Evolutionary conservation across 1,140 invertebrate species (phyloP).

Genomic region (Ditylenchus dipsaci): DNA sequence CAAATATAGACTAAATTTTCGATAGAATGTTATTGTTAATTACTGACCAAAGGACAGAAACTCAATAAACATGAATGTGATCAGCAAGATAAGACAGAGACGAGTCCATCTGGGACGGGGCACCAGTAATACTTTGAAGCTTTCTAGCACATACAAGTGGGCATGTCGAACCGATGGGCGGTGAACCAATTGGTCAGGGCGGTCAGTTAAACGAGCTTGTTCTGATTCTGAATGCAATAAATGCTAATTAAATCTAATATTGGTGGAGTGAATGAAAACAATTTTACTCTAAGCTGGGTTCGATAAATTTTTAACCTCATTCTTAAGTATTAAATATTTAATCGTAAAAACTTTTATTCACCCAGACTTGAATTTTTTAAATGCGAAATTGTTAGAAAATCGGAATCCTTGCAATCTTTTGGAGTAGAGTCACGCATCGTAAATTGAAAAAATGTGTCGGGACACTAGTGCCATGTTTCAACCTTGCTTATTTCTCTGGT

Average conservation of each 20-base stretch:
- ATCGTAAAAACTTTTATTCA: too few species aligned
- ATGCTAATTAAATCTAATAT: background rate
- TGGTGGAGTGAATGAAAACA: background rate
- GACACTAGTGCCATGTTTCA: too few species aligned
- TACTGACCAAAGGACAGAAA: constrained; percentile 15
- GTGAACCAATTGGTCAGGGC: background rate
- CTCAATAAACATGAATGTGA: constrained; percentile 21
- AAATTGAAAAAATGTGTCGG: too few species aligned
- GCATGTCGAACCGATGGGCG: background rate
- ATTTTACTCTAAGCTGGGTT: too few species aligned
- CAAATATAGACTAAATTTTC: constrained; percentile 7
- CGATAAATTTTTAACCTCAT: too few species aligned
- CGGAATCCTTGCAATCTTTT: too few species aligned
- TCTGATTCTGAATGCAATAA: background rate
- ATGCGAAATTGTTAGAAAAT: too few species aligned
- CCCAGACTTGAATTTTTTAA: too few species aligned
- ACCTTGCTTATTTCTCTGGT: too few species aligned
- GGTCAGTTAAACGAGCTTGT: background rate
- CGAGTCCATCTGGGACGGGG: constrained; percentile 12
- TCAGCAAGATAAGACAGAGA: constrained; percentile 19
- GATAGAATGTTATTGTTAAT: background rate
- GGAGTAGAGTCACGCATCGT: too few species aligned
- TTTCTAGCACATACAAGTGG: constrained; percentile 1
- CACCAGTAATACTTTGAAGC: background rate
- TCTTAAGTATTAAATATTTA: too few species aligned